These are phyloP conservation scores for Cottoperca gobio DNA, from an alignment of 2,797 vertebrate genomes.

Conservation along the genomic window DNA sequence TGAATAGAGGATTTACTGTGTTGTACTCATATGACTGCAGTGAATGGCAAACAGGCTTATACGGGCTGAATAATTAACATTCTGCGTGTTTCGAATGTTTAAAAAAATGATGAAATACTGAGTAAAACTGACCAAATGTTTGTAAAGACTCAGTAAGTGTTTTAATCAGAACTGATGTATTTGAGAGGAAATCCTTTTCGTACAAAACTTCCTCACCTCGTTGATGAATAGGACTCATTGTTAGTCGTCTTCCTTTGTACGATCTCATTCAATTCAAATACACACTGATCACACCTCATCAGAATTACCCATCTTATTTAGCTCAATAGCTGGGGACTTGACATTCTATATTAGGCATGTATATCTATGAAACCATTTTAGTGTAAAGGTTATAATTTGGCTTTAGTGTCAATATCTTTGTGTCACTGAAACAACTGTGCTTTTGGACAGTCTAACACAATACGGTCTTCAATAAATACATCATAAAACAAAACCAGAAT, in stretches of 20 bases:
- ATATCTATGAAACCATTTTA: not conserved
- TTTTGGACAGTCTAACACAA: not conserved
- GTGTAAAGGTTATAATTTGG: not conserved
- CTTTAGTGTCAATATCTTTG: not conserved
- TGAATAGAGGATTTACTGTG: conserved; percentile 39
- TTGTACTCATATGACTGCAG: conserved; percentile 3
- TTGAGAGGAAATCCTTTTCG: conserved; percentile 18
- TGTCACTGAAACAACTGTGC: not conserved
- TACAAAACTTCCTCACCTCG: not conserved
- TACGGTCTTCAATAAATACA: conserved; percentile 8
- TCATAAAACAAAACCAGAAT: not conserved
- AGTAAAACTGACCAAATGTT: conserved; percentile 42
- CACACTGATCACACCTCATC: conserved; percentile 1
- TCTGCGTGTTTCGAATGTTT: conserved; percentile 39
- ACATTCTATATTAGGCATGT: not conserved
- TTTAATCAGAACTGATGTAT: conserved; percentile 26
- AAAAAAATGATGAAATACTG: conserved; percentile 47
- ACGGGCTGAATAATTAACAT: conserved; percentile 41
- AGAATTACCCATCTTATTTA: not conserved
- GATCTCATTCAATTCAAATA: conserved; percentile 3
- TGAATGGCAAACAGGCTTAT: conserved; percentile 31
- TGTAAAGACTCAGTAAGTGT: conserved; percentile 28
- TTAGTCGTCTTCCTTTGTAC: conserved; percentile 21
- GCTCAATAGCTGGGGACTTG: conserved; percentile 1
- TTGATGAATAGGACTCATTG: conserved; percentile 29